phyloP scores from a whole-genome alignment of 2,113 vertebrate genomes.

The Aix galericulata region DNA sequence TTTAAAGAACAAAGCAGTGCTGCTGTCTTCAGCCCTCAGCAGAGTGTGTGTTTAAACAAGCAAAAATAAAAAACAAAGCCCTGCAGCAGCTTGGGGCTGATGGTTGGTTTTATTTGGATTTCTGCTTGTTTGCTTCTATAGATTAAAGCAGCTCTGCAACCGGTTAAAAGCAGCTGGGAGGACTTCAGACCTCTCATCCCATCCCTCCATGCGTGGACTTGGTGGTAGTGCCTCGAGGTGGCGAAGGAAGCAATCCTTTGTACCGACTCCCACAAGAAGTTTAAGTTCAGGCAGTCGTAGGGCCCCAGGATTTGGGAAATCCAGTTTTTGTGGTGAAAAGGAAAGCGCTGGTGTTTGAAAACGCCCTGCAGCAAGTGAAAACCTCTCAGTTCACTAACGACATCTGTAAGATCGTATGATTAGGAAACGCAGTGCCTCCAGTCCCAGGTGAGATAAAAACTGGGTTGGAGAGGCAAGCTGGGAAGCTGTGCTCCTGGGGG shows the following conservation, averaged over 20 bases:
- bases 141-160: neutral
- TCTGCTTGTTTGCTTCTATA: neutral
- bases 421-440: neutral
- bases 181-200: rapidly evolving
- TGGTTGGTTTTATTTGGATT: neutral
- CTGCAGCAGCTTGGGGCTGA: neutral
- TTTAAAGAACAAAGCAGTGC: neutral
- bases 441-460: neutral
- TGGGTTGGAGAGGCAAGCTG: neutral
- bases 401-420: neutral
- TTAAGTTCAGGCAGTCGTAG: neutral
- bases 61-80: neutral
- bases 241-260: neutral
- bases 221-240: neutral
- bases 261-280: neutral
- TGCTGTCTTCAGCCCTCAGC: neutral
- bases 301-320: neutral
- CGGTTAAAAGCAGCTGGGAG: neutral
- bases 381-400: neutral
- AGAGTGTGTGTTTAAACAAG: neutral
- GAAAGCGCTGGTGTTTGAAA: neutral
- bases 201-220: rapidly evolving
- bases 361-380: neutral
- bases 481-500: neutral
- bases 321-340: neutral